Evolutionary conservation across 2,113 vertebrate genomes (phyloP).

Genomic region (Micronycteris hirsuta): DNA sequence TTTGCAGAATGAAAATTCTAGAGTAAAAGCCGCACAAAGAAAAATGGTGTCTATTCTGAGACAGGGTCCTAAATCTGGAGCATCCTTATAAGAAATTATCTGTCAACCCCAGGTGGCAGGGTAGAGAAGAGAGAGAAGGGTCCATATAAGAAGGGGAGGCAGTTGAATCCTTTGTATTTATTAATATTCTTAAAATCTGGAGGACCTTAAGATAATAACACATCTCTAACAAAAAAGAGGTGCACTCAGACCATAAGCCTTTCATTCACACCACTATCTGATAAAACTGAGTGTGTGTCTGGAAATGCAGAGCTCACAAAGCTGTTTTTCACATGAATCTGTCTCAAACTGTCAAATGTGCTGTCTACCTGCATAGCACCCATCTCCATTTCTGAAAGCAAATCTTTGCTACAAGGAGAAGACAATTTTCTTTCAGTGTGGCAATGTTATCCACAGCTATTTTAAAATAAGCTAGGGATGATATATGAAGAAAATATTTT

Average conservation of each 20-base stretch:
- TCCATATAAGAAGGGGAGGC: neutral
- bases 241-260: neutral
- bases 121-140: neutral
- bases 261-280: neutral
- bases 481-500: neutral
- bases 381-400: neutral
- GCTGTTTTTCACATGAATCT: neutral
- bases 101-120: neutral
- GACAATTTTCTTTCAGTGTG: neutral
- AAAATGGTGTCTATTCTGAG: neutral
- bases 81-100: neutral
- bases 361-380: neutral
- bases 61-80: neutral
- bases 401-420: constrained; percentile 1
- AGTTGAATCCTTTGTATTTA: neutral
- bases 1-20: neutral
- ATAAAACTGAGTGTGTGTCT: neutral
- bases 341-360: neutral
- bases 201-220: neutral
- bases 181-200: neutral
- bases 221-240: neutral
- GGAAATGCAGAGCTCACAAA: neutral
- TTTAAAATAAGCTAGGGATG: neutral
- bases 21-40: neutral
- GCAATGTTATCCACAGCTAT: neutral